Evolutionary conservation across 1,140 invertebrate genomes (phyloP), one percentile per base, ranked within the genome.

Genomic region (Heliothis virescens): DNA sequence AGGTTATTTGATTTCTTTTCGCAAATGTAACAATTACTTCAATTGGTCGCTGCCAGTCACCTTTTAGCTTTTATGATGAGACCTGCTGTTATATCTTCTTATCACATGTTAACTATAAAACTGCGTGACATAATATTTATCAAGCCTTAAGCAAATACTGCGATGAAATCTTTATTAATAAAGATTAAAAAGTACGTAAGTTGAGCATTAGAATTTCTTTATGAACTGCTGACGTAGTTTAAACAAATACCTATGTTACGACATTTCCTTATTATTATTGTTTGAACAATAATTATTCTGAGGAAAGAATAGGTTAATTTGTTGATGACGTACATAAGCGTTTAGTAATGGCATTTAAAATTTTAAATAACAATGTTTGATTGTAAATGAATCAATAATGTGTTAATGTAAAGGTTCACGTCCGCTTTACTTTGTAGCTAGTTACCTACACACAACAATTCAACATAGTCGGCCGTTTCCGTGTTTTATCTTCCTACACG

Each of bases 1-100:
- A 50, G 26, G 48, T 74, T 67, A 75, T 75, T 81, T 89, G 87
- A 89, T 90, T 89, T 88, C 86, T 91, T 91, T 90, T 92, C 82
- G 87, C 84, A 89, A 91, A 73, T 72, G 57, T 53, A 72, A 60
- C 75, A 74, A 81, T 82, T 89, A 86, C 77, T 84, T 87, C 89
- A 92, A 91, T 92, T 90, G 89, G 72, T 77, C 21, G 62, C 82
- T 84, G 57, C 13, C 83, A 80, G 82, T 86, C 90, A 87, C 86
- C 86, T 88, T 87, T 89, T 87, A 86, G 88, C 82, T 88, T 86
- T 79, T 12, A 52, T 69, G 50, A 16, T 29, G 47, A 41, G 34
- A 41, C 34, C 34, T 34, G 9, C 1, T 72, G 12, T 72, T 71
- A 53, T 21, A 52, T 55, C 13, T 53, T 53, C 50, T 72, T 72